Evolutionary conservation across 1,140 invertebrate genomes (phyloP).

Genomic region (Cyclargus thomasi): DNA sequence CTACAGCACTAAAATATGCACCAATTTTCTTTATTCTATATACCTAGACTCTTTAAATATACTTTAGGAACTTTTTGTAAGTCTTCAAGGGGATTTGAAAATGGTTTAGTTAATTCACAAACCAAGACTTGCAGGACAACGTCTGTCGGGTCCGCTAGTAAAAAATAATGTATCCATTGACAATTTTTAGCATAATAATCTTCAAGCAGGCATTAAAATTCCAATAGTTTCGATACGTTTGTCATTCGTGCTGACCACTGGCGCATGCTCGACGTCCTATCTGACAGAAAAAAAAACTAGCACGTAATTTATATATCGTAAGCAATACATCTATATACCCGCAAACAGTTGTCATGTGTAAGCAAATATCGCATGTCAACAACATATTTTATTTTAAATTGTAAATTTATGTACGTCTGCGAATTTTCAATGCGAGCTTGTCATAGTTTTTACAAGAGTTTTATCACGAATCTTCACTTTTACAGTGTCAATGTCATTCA

Average conservation of each 20-base stretch:
- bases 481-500: not conserved
- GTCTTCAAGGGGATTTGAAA: no score
- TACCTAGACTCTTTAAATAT: no score
- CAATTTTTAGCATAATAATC: no score
- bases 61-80: no score
- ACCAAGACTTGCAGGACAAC: no score
- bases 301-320: not conserved
- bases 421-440: not conserved
- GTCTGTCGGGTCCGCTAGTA: no score
- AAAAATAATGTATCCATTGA: no score
- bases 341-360: not conserved
- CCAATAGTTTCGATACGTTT: not conserved
- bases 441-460: not conserved
- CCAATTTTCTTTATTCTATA: no score
- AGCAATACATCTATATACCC: not conserved
- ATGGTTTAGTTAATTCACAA: no score
- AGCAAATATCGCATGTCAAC: conserved; percentile 16
- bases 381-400: conserved; percentile 12
- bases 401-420: not conserved
- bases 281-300: not conserved
- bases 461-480: conserved; percentile 4
- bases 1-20: no score
- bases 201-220: no score
- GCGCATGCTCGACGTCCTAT: not conserved
- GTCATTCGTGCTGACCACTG: not conserved